A percentile compares a stretch with the other conserved stretches of the same genome.
Evolutionary conservation across 2,797 vertebrate species (phyloP).

Genomic region (Pangasius krempfi): DNA sequence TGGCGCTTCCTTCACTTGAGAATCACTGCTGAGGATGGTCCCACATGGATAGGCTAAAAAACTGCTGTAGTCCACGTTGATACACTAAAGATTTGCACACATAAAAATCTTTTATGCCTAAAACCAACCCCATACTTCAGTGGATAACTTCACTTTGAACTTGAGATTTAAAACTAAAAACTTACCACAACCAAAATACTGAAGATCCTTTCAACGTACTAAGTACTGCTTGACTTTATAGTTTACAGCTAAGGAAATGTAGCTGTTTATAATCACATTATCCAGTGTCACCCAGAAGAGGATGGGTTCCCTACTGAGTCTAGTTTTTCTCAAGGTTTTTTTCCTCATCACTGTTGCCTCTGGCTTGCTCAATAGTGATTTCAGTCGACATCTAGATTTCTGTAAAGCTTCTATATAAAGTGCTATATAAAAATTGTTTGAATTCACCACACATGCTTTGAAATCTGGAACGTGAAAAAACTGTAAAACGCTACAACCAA

Average conservation of each 20-base stretch:
- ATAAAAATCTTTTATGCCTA: background rate
- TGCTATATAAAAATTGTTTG: no score
- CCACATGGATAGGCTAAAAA: background rate
- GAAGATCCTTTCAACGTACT: background rate
- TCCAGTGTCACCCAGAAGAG: background rate
- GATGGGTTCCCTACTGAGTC: background rate
- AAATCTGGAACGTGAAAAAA: background rate
- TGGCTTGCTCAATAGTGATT: background rate
- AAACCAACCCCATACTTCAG: background rate
- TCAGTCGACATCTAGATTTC: background rate
- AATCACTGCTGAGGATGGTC: background rate
- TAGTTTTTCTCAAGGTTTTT: background rate
- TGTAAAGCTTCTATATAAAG: background rate
- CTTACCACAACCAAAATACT: background rate
- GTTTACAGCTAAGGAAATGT: background rate
- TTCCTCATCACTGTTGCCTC: background rate
- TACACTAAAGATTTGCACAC: background rate
- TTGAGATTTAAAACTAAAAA: background rate
- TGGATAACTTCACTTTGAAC: background rate
- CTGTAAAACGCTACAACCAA: background rate
- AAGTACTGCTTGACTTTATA: background rate
- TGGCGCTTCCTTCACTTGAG: background rate
- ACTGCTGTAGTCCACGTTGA: background rate
- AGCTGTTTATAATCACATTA: background rate
- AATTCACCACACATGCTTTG: no score